Evolutionary conservation across 2,113 vertebrate genomes (phyloP).

Genomic region (Psittacus erithacus): DNA sequence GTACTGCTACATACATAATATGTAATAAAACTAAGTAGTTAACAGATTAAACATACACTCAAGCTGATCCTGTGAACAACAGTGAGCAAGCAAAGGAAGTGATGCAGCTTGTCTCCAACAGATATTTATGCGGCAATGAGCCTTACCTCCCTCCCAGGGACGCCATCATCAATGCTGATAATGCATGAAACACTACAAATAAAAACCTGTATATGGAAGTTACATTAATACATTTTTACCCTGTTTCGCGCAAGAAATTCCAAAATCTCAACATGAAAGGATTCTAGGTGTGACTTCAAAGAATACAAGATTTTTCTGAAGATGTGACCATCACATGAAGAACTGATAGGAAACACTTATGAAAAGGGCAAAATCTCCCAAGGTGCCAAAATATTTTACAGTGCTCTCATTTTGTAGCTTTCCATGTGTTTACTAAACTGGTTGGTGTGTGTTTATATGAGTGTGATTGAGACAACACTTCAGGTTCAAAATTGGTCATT

Average conservation of each 20-base stretch:
- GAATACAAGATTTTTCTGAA: neutral
- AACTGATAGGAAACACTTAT: neutral
- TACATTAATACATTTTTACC: neutral
- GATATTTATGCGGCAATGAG: neutral
- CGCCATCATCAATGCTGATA: neutral
- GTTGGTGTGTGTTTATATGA: neutral
- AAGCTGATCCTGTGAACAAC: neutral
- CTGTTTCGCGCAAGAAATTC: neutral
- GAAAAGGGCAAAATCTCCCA: neutral
- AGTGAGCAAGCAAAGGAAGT: neutral
- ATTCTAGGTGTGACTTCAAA: neutral
- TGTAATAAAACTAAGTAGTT: neutral
- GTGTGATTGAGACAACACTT: neutral
- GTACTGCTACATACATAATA: neutral
- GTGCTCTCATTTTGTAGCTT: neutral
- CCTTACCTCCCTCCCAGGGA: neutral
- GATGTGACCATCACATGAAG: neutral
- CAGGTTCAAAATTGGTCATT: neutral
- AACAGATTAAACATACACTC: neutral
- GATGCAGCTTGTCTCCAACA: neutral
- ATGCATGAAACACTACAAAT: accelerated
- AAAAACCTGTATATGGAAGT: neutral
- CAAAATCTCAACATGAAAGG: neutral
- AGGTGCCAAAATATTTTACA: neutral
- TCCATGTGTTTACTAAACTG: neutral